Conservation (phyloP, 2,888 invertebrate species). For the Deilephila porcellus region DNA sequence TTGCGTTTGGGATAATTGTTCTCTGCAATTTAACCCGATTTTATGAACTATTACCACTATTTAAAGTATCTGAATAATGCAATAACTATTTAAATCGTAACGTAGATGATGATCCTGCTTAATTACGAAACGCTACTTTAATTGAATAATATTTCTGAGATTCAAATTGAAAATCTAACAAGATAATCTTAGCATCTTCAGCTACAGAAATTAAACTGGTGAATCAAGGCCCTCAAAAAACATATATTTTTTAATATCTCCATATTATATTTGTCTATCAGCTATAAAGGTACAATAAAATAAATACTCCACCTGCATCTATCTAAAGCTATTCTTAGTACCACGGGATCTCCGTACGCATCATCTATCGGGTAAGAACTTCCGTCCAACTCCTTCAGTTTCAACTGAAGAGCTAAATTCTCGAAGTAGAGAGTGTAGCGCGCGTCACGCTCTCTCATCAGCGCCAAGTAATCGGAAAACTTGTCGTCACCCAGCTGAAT, state of each 20-base stretch:
- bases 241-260: too few relatives aligned
- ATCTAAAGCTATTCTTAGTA: constrained; percentile 74
- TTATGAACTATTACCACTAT: too few relatives aligned
- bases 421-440: constrained; percentile 76
- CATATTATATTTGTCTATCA: too few relatives aligned
- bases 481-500: constrained; percentile 69
- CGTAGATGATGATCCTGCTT: too few relatives aligned
- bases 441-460: constrained; percentile 76
- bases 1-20: constrained; percentile 71
- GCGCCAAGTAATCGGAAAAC: constrained; percentile 68
- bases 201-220: too few relatives aligned
- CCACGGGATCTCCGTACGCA: constrained; percentile 67
- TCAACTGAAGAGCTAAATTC: constrained; percentile 71
- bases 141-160: too few relatives aligned
- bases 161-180: too few relatives aligned
- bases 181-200: too few relatives aligned
- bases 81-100: too few relatives aligned
- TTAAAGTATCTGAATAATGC: not conserved
- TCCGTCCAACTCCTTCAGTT: constrained; percentile 68
- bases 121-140: too few relatives aligned
- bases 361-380: constrained; percentile 53
- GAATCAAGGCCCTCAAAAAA: too few relatives aligned
- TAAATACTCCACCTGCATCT: constrained; percentile 64
- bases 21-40: constrained; percentile 51
- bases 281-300: not conserved